Conservation (phyloP, 1,140 invertebrate species). For the Elymnias hypermnestra region DNA sequence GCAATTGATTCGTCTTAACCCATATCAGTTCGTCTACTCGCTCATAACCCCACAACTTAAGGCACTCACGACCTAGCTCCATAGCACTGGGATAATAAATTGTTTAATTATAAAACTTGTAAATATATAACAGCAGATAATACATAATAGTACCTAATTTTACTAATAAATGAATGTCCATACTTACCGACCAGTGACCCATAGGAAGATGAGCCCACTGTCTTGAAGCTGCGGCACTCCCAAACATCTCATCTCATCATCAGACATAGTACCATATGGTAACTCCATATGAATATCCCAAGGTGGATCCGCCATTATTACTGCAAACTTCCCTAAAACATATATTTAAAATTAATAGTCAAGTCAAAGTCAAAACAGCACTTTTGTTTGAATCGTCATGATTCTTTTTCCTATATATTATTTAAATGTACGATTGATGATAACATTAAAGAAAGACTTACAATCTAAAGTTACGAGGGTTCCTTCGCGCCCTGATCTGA, state of each 20-base stretch:
- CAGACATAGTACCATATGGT: constrained; percentile 99
- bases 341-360: too few species aligned
- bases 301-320: constrained; percentile 97
- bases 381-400: too few species aligned
- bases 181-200: constrained; percentile 93
- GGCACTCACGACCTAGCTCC: constrained; percentile 95
- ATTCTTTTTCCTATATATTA: too few species aligned
- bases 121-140: not conserved
- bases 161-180: too few species aligned
- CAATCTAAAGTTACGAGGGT: too few species aligned
- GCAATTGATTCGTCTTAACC: constrained; percentile 99
- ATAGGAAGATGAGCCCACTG: constrained; percentile 96
- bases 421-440: too few species aligned
- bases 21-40: constrained; percentile 98
- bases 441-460: too few species aligned
- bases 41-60: constrained; percentile 96
- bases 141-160: too few species aligned
- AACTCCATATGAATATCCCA: constrained; percentile 99
- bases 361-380: too few species aligned
- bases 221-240: constrained; percentile 94
- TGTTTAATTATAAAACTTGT: not conserved
- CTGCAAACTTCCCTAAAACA: constrained; percentile 93
- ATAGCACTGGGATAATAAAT: constrained; percentile 84
- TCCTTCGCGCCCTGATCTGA: too few species aligned
- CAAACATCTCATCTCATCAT: constrained; percentile 98